A percentile compares a stretch with the other conserved stretches of the same genome.
Conservation (phyloP, 2,113 vertebrate genomes). For the Chrysemys picta region DNA sequence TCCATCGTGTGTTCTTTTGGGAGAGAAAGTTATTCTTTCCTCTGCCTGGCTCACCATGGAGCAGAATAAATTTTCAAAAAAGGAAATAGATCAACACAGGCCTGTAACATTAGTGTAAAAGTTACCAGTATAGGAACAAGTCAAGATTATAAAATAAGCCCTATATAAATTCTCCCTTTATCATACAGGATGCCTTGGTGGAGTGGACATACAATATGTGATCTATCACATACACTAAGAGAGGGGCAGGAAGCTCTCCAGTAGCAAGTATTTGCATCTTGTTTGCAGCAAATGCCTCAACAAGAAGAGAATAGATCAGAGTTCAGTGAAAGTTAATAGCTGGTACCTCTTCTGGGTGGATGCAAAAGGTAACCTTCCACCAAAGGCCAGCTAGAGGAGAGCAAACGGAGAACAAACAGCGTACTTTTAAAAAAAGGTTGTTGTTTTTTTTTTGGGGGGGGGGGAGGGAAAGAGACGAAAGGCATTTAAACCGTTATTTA, state of each 20-base stretch:
- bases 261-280: rapidly evolving
- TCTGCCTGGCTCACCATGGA: constrained; percentile 21
- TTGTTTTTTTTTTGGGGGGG: too few relatives aligned
- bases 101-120: neutral
- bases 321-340: neutral
- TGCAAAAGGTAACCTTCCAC: neutral
- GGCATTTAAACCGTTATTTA: neutral
- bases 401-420: neutral
- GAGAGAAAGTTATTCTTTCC: constrained; percentile 29
- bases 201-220: neutral
- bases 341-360: neutral
- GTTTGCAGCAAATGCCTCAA: neutral
- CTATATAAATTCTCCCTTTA: neutral
- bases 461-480: rapidly evolving
- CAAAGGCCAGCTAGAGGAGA: neutral
- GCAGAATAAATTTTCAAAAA: neutral
- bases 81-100: neutral
- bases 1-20: constrained; percentile 34
- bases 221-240: neutral
- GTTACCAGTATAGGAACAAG: neutral
- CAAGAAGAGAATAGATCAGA: neutral
- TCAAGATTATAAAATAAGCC: neutral
- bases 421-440: neutral
- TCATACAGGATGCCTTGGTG: neutral
- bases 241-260: neutral